Percentiles rank a stretch among this genome's conserved stretches.
Conservation (phyloP, 2,797 vertebrate genomes). For the Chrysocyon brachyurus region DNA sequence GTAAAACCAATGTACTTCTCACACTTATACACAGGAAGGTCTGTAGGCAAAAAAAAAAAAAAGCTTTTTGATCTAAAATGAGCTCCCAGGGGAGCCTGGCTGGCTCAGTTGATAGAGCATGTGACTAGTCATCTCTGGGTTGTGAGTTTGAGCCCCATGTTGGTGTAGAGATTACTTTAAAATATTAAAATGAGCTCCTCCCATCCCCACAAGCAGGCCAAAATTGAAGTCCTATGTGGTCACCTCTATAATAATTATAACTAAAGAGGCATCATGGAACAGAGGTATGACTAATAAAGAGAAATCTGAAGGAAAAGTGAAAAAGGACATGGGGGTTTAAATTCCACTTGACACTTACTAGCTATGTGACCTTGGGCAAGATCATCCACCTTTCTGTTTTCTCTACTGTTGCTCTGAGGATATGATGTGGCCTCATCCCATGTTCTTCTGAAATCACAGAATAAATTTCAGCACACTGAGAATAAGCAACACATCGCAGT, state of each 20-base stretch:
- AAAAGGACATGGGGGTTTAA: not conserved
- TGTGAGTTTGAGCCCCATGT: not conserved
- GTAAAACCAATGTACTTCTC: not conserved
- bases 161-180: not conserved
- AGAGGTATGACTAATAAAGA: not conserved
- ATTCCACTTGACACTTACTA: not conserved
- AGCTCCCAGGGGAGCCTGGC: not conserved
- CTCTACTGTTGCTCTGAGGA: not conserved
- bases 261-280: not conserved
- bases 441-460: not conserved
- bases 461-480: not conserved
- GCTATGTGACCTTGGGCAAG: not conserved
- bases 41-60: not conserved
- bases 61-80: not conserved
- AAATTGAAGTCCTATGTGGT: not conserved
- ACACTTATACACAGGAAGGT: not conserved
- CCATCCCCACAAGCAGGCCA: not conserved
- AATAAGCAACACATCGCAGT: not conserved
- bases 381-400: not conserved
- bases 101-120: not conserved
- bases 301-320: not conserved
- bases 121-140: not conserved
- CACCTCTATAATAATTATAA: not conserved
- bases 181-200: not conserved
- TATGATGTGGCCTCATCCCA: not conserved